These are phyloP conservation scores for Baronia brevicornis DNA, from an alignment of 2,888 invertebrate species.

Conservation along the genomic window DNA sequence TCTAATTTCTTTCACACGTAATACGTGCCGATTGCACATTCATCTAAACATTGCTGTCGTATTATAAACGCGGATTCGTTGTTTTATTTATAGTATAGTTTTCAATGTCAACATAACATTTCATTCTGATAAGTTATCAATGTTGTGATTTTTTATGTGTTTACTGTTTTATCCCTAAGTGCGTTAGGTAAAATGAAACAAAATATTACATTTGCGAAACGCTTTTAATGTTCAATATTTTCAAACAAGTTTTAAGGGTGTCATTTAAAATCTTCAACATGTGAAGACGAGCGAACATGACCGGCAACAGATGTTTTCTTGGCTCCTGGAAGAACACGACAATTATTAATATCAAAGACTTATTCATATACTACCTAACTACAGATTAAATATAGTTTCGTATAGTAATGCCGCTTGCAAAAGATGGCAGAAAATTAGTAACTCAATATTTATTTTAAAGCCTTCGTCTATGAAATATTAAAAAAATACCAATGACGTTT, in stretches of 20 bases:
- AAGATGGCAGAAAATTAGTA: too few relatives aligned
- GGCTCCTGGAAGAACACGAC: conserved; percentile 77
- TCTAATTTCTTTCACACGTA: conserved; percentile 37
- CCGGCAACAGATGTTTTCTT: conserved; percentile 79
- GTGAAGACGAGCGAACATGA: conserved; percentile 81
- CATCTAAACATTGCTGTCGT: conserved; percentile 1
- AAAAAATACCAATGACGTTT: too few relatives aligned
- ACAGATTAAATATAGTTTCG: neutral
- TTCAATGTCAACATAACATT: conserved; percentile 5
- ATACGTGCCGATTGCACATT: conserved; percentile 13
- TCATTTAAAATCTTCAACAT: conserved; percentile 78
- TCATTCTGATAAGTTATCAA: conserved; percentile 1
- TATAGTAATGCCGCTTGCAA: too few relatives aligned
- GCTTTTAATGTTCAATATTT: conserved; percentile 80
- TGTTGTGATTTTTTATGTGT: neutral
- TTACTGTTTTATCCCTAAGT: conserved; percentile 4
- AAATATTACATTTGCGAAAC: conserved; percentile 79
- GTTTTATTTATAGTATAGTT: too few relatives aligned
- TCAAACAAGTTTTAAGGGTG: conserved; percentile 78
- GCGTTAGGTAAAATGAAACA: conserved; percentile 23
- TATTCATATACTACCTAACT: neutral
- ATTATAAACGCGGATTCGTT: neutral
- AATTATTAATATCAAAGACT: too few relatives aligned
- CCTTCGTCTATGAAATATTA: too few relatives aligned
- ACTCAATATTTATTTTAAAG: too few relatives aligned